These are phyloP conservation scores for Drosophila pandora DNA, from an alignment of 1,140 invertebrate species.

Conservation along the genomic window DNA sequence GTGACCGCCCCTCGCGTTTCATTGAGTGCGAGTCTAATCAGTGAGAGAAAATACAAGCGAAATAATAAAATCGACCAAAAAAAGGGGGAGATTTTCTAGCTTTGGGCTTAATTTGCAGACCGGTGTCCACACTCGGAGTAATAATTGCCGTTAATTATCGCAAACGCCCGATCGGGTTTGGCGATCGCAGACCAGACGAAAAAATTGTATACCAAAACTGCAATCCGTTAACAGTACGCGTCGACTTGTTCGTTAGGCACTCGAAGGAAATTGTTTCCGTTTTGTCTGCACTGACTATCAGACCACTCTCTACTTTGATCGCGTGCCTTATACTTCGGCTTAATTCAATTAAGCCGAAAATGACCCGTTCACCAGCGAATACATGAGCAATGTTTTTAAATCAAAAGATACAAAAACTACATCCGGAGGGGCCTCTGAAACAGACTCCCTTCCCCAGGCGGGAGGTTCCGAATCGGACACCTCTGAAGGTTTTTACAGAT, in stretches of 20 bases:
- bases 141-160: conserved; percentile 82
- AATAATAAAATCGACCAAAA: no score
- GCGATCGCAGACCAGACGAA: conserved; percentile 19
- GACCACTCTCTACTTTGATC: conserved; percentile 17
- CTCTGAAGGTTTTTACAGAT: no score
- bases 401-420: conserved; percentile 1
- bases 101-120: conserved; percentile 68
- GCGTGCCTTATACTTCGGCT: conserved; percentile 32
- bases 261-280: conserved; percentile 76
- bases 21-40: no score
- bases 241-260: conserved; percentile 60
- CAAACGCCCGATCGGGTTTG: conserved; percentile 70
- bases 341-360: conserved; percentile 77
- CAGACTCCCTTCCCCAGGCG: no score
- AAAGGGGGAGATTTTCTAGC: conserved; percentile 46
- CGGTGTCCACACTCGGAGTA: conserved; percentile 52
- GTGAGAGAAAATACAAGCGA: no score
- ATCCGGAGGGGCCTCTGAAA: no score
- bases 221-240: conserved; percentile 14
- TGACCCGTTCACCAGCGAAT: conserved; percentile 21
- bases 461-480: no score
- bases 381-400: no score
- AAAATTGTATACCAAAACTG: conserved; percentile 15
- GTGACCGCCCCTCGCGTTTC: no score
- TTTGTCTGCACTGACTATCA: conserved; percentile 40